phyloP scores from a whole-genome alignment of 2,113 vertebrate species.

The Taxidea taxus region DNA sequence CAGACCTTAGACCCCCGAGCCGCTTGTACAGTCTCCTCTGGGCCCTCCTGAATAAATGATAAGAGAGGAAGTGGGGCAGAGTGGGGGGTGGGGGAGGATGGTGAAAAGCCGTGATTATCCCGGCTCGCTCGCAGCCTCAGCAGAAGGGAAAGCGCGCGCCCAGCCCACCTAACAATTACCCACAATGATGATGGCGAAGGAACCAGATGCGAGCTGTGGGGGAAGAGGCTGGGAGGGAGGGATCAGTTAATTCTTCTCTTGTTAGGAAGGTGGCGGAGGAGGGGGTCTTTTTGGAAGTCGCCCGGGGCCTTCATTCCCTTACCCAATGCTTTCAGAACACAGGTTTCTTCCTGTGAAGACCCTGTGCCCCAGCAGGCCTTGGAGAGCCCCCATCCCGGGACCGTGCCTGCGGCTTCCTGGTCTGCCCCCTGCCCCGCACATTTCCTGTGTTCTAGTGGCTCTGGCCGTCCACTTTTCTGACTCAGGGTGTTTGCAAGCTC shows the following conservation, averaged over 20 bases:
- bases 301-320: not conserved
- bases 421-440: rapidly evolving
- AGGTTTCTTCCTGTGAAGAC: not conserved
- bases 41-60: not conserved
- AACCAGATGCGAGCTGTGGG: not conserved
- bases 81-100: not conserved
- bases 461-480: not conserved
- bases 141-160: not conserved
- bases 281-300: not conserved
- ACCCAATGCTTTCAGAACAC: not conserved
- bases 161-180: conserved; percentile 27
- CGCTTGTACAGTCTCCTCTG: not conserved
- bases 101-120: not conserved
- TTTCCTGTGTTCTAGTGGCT: not conserved
- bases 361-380: too few relatives aligned
- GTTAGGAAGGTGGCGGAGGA: not conserved
- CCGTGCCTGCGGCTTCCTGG: rapidly evolving
- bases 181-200: not conserved
- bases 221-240: not conserved
- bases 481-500: not conserved
- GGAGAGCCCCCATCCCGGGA: rapidly evolving
- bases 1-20: not conserved
- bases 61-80: not conserved
- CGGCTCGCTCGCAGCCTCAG: not conserved
- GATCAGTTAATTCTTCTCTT: not conserved